These are phyloP conservation scores for Invenusta paracnida DNA, from an alignment of 2,888 invertebrate species.

Conservation along the genomic window DNA sequence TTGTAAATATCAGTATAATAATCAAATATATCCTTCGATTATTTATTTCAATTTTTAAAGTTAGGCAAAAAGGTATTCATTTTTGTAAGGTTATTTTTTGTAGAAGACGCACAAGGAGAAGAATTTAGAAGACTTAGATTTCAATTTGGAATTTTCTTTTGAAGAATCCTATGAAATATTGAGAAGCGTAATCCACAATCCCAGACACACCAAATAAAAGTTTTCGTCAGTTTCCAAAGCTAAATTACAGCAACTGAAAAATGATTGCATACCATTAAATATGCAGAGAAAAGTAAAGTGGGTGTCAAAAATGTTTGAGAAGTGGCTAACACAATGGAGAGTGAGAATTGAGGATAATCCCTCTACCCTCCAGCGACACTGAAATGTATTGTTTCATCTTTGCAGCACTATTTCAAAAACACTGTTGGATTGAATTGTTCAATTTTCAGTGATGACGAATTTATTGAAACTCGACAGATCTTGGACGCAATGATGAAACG, in stretches of 20 bases:
- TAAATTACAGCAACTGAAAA: background rate
- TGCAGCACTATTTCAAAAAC: slow-evolving; percentile 9
- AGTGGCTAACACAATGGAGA: slow-evolving; percentile 7
- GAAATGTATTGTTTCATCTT: slow-evolving; percentile 10
- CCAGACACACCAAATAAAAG: background rate
- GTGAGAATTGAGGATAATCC: background rate
- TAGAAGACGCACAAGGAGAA: too few species aligned
- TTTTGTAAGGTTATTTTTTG: too few species aligned
- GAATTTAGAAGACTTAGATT: background rate
- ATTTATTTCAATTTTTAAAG: slow-evolving; percentile 2
- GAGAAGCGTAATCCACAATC: background rate
- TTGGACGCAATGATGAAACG: slow-evolving; percentile 31
- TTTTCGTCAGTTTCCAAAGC: background rate
- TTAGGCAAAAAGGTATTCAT: too few species aligned
- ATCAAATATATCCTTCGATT: slow-evolving; percentile 15
- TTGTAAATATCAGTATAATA: slow-evolving; percentile 13
- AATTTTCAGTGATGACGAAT: slow-evolving; percentile 24
- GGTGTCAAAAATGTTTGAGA: slow-evolving; percentile 22
- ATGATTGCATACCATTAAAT: slow-evolving; percentile 17
- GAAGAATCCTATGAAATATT: background rate
- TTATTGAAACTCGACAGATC: background rate
- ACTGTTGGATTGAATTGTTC: background rate
- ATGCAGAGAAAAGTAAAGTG: slow-evolving; percentile 19
- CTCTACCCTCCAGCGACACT: slow-evolving; percentile 23
- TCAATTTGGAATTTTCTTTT: background rate